phyloP scores from a whole-genome alignment of 1,140 invertebrate species.

The Aphelenchoides besseyi region DNA sequence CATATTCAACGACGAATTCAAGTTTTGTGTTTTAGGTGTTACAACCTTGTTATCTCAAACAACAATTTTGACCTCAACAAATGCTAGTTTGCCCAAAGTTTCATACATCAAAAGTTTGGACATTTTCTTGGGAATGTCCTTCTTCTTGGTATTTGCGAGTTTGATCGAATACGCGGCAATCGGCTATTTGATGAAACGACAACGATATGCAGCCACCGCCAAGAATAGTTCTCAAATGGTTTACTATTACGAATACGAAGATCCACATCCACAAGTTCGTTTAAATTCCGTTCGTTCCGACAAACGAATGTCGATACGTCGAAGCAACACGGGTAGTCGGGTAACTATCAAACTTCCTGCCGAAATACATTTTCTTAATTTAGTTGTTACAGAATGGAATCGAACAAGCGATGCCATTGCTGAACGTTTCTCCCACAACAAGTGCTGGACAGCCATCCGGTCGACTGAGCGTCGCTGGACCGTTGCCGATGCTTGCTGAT shows the following conservation, averaged over 20 bases:
- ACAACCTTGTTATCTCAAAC: conserved; percentile 62
- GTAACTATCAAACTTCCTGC: conserved; percentile 6
- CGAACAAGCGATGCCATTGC: conserved; percentile 42
- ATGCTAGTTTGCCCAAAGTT: conserved; percentile 66
- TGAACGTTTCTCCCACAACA: conserved; percentile 26
- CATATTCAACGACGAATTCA: no score
- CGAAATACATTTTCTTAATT: not conserved
- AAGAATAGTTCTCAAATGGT: conserved; percentile 32
- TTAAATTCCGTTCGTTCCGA: conserved; percentile 28
- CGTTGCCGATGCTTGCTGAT: conserved; percentile 14
- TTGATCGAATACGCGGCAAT: conserved; percentile 59
- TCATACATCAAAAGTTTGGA: conserved; percentile 61
- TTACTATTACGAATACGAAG: conserved; percentile 51
- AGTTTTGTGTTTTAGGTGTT: no score
- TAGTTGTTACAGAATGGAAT: conserved; percentile 39
- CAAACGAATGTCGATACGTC: conserved; percentile 21
- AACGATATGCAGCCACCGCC: conserved; percentile 27
- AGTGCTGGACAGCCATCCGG: not conserved
- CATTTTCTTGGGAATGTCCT: conserved; percentile 62
- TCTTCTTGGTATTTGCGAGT: conserved; percentile 61
- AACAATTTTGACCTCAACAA: conserved; percentile 62
- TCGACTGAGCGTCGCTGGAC: conserved; percentile 19
- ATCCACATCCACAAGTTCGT: conserved; percentile 37
- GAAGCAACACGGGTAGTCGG: conserved; percentile 10
- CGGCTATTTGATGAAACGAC: conserved; percentile 60